Base-by-base conservation (phyloP, 2,113 vertebrate species). In the Oryzias melastigma region DNA sequence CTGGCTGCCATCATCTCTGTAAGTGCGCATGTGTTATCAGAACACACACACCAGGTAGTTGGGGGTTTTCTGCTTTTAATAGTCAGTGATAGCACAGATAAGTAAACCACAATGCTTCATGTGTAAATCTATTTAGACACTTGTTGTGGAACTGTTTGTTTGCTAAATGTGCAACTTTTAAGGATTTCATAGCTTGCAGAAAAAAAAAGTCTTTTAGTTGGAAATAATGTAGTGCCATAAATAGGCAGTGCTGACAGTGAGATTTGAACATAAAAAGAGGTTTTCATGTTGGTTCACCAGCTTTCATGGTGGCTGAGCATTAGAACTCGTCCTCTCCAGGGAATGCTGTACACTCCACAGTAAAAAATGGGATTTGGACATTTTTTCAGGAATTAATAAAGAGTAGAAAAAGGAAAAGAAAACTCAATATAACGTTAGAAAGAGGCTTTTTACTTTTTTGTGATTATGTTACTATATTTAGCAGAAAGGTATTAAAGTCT, bases 1-100 rank as follows among this genome's bases (percentile, higher is more conserved):
- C 15, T 98, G 82, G 91, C 95, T 35, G 90, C 96, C 52, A 63
- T 98, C 83, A 73, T 93, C 68, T 97, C 97, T 17, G 96, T 99
- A 87, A 98, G 95, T 94, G 60, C 42, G 15, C 1, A 13, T 14
- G 10, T 43, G 61, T 27, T 19, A 61, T 22, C 64, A 51, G 24
- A 42, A 53, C 1, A 68, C 50, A 68, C 50, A 57, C 18, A 58
- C 40, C 5, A 5, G 40, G 18, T 4, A 1, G 43, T 51, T 47
- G 35, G 35, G 35, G 14, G 27, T 60, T 54, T 62, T n/a, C 22
- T 15, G 12, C 22, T 40, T 65, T 48, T 56, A 20, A 42, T 7
- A 47, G 29, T 53, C n/a, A 17, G 22, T 35, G 51, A 14, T 48
- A 7, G 62, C 24, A 4, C 20, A 51, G 4, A 14, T 51, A 24